Base-by-base conservation (phyloP, 2,888 invertebrate genomes). In the Noctua janthe region DNA sequence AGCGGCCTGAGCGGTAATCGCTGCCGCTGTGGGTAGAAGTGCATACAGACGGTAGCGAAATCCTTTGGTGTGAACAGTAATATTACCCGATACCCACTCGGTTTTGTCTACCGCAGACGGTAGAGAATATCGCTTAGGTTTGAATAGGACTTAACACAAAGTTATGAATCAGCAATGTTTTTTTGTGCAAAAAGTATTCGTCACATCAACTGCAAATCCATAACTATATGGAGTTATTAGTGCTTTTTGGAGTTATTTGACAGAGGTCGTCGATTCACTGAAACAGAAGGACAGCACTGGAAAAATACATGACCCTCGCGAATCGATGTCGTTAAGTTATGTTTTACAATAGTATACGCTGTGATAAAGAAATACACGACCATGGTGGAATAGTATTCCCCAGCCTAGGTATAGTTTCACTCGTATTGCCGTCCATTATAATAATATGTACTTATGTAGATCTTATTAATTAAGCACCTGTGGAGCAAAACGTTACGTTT, bases 331-430 rank as follows among this genome's bases (percentile, higher is more conserved):
- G 39, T 62, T 88, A 83, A 74, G 51, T 73, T 82, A 85, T 71
- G 77, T 69, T 76, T 74, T 81, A 83, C 72, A 71, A 74, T 86
- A 88, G 85, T 91, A 90, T 92, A 92, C 91, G 92, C 95, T 95
- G 95, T 95, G 95, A 95, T 95, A 94, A 91, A 93, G 92, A 92
- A 94, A 93, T 94, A 93, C 92, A 92, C 92, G 89, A 87, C 91
- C 90, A 79, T 69, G 71, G 85, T 80, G 71, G 77, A 77, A 66
- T 81, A 83, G 64, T 78, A 74, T 73, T 80, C 74, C 62, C 78
- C 73, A 70, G 59, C 75, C 72, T 81, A 79, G 81, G 39, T 81
- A 54, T 23, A 86, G 54, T 67, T 76, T 59, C 69, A 66, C 39
- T 76, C 76, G 49, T 54, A 79, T 69, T 80, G 75, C 81, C 81